Evolutionary conservation across 2,888 invertebrate species (phyloP).

Genomic region (Hypercompe scribonia): DNA sequence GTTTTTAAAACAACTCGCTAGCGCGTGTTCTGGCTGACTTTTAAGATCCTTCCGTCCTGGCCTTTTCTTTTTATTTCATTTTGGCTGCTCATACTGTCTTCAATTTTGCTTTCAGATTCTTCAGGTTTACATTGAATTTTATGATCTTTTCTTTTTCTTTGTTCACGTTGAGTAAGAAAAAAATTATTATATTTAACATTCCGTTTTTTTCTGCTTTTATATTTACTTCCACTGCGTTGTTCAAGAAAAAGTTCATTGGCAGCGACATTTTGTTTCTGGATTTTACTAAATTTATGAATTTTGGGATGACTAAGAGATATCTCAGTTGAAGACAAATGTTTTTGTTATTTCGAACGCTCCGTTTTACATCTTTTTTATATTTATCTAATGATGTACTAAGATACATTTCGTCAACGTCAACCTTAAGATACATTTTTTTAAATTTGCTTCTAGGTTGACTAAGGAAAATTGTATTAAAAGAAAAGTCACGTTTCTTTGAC

Average conservation of each 20-base stretch:
- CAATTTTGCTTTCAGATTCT: background rate
- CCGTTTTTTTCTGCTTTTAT: background rate
- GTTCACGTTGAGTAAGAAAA: background rate
- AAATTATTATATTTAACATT: background rate
- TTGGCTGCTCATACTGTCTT: background rate
- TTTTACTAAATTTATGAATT: background rate
- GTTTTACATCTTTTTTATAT: background rate
- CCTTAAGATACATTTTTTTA: background rate
- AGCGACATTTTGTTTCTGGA: background rate
- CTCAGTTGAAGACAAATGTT: background rate
- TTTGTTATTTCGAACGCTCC: background rate
- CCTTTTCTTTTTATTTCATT: background rate
- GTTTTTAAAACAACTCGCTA: conserved; percentile 22
- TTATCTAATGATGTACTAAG: background rate
- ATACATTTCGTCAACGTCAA: background rate
- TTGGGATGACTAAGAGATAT: background rate
- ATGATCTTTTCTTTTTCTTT: background rate
- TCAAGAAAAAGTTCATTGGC: background rate
- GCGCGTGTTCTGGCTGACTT: conserved; percentile 48
- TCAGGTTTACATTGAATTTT: background rate
- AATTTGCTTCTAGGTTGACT: background rate
- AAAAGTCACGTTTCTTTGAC: background rate
- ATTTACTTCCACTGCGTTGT: background rate
- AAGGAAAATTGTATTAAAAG: background rate
- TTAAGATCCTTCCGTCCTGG: conserved; percentile 34